Evolutionary conservation across 2,113 vertebrate species (phyloP).

Genomic region (Lanius ludovicianus): DNA sequence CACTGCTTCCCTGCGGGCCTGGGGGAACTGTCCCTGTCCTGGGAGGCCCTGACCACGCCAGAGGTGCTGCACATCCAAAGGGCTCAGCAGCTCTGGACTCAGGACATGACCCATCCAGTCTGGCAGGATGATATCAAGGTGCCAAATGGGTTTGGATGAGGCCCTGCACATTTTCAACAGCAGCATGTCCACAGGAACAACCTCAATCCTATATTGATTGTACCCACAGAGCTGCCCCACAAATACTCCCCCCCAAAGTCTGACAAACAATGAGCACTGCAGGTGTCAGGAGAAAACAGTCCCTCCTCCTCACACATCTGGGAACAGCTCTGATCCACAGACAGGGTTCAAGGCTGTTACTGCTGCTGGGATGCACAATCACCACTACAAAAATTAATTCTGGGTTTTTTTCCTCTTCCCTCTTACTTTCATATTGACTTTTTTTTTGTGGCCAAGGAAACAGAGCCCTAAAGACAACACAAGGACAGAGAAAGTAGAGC

Average conservation of each 20-base stretch:
- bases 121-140: neutral
- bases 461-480: neutral
- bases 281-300: fast-evolving
- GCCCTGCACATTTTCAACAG: neutral
- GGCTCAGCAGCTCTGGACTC: neutral
- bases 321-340: neutral
- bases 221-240: neutral
- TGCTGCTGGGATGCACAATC: neutral
- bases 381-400: neutral
- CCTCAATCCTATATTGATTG: neutral
- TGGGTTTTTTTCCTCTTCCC: fast-evolving
- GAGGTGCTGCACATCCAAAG: neutral
- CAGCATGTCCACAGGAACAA: neutral
- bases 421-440: neutral
- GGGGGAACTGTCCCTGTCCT: neutral
- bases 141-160: fast-evolving
- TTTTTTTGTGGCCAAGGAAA: neutral
- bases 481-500: neutral
- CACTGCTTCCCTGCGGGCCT: neutral
- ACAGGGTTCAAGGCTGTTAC: fast-evolving
- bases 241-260: neutral
- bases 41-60: neutral
- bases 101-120: too few species aligned
- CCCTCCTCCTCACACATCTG: fast-evolving
- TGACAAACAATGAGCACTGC: fast-evolving